Evolutionary conservation across 2,797 vertebrate species (phyloP), one percentile per base, ranked within the genome.

Genomic region (Pseudomugil gertrudae): DNA sequence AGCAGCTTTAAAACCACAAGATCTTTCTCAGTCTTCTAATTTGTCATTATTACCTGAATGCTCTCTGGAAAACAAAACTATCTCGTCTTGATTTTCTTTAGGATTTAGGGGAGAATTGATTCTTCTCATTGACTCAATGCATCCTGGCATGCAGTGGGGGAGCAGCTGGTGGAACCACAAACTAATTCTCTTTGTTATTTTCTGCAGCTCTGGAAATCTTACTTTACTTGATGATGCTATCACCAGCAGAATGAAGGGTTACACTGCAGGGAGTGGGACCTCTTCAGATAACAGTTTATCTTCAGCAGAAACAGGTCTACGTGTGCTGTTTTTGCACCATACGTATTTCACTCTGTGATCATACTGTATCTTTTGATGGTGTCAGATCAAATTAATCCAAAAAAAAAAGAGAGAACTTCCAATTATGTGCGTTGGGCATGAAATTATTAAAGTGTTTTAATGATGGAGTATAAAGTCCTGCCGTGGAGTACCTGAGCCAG

Each of bases 401-500:
- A 23, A 26, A 27, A 45, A 23, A 26, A 35, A 35, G 32, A 43
- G 33, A 52, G 33, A 71, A 50, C 40, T 66, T 68, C 57, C 60
- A 38, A 68, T 13, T 33, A 59, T 69, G 71, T 73, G 52, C 65
- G 30, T 69, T 71, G 10, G 23, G 70, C 27, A 57, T 48, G 27
- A 86, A 21, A 62, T 35, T 9, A 36, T 73, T 65, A 69, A 63
- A 81, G 75, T 57, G 50, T 78, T 77, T 45, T 27, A 51, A 79
- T 72, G 57, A 67, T 60, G 53, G 60, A 52, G 32, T 74, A 58
- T 55, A 29, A 73, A 63, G 57, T 87, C 81, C 79, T 78, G 69
- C 70, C 74, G 70, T 79, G 67, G 52, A 70, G 81, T 87, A 86
- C 88, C 89, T 91, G 88, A 90, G 88, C 83, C 82, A 65, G 84